phyloP scores from a whole-genome alignment of 23 tunicate genomes.

The Halocynthia aurantium region DNA sequence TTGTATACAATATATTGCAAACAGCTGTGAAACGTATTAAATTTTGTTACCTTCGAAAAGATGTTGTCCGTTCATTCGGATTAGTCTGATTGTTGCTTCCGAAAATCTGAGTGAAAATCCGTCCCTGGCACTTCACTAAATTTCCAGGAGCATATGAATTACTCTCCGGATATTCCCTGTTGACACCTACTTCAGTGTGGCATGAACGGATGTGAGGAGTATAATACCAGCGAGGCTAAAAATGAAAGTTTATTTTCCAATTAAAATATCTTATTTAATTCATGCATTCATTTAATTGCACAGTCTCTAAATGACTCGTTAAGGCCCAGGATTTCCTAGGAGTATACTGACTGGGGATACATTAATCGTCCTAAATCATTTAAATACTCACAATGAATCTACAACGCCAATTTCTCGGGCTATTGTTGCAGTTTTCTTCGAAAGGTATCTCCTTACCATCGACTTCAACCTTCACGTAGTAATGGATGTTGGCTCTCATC shows the following conservation, averaged over 20 bases:
- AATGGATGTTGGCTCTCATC: neutral
- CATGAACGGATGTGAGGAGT: constrained; percentile 18
- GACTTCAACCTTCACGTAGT: constrained; percentile 12
- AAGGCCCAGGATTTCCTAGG: neutral
- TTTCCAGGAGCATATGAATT: constrained; percentile 32
- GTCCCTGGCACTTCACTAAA: constrained; percentile 9
- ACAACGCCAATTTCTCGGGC: constrained; percentile 6
- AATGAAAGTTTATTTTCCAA: neutral
- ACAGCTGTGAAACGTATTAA: too few relatives aligned
- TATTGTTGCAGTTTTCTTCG: constrained; percentile 15
- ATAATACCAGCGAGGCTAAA: constrained; percentile 19
- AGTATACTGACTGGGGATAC: too few relatives aligned
- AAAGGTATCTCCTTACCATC: constrained; percentile 13
- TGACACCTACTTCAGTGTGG: constrained; percentile 9
- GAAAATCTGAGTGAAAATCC: constrained; percentile 20
- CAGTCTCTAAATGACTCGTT: too few relatives aligned
- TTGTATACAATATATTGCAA: too few relatives aligned
- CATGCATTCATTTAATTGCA: neutral
- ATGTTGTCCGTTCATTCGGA: constrained; percentile 4
- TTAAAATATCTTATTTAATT: neutral
- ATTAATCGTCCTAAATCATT: too few relatives aligned
- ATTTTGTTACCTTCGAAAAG: constrained; percentile 23
- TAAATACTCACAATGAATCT: constrained; percentile 12
- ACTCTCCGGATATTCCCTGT: constrained; percentile 18
- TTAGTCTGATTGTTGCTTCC: constrained; percentile 35